Evolutionary conservation across 1,140 invertebrate species (phyloP).

Genomic region (Drosophila tani): DNA sequence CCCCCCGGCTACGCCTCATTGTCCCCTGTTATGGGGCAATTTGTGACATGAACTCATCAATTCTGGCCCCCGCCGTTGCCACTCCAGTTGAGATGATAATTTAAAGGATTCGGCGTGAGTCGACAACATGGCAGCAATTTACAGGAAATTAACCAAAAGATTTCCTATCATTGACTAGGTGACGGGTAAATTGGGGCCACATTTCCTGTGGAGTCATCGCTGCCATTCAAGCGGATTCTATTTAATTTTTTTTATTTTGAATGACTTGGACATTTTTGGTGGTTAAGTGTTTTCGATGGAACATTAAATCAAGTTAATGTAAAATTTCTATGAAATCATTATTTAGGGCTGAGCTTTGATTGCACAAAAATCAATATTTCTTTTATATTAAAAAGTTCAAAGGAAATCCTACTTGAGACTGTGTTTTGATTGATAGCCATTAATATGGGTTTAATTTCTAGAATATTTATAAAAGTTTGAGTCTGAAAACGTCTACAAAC

Average conservation of each 20-base stretch:
- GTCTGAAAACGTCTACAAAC: not conserved
- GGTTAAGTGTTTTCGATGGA: conserved; percentile 14
- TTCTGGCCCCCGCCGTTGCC: conserved; percentile 21
- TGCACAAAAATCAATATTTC: conserved; percentile 4
- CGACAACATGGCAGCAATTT: conserved; percentile 46
- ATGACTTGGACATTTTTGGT: conserved; percentile 9
- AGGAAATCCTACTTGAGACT: not conserved
- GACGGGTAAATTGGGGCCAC: conserved; percentile 37
- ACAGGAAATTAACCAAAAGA: conserved; percentile 59
- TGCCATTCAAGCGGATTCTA: conserved; percentile 11
- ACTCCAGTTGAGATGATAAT: conserved; percentile 31
- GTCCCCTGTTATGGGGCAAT: conserved; percentile 48
- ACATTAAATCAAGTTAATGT: conserved; percentile 1
- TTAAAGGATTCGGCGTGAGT: conserved; percentile 53
- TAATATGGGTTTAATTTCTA: not conserved
- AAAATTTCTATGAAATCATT: conserved; percentile 13
- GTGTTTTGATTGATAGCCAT: not conserved
- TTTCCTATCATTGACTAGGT: conserved; percentile 49
- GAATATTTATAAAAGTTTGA: not conserved
- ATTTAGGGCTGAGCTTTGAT: conserved; percentile 10
- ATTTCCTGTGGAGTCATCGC: conserved; percentile 17
- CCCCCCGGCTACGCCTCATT: conserved; percentile 51
- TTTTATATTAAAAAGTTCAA: not conserved
- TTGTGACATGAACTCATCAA: conserved; percentile 49
- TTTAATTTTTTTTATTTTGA: conserved; percentile 7